Evolutionary conservation across 2,113 vertebrate genomes (phyloP).

Genomic region (Tachysurus vachellii): DNA sequence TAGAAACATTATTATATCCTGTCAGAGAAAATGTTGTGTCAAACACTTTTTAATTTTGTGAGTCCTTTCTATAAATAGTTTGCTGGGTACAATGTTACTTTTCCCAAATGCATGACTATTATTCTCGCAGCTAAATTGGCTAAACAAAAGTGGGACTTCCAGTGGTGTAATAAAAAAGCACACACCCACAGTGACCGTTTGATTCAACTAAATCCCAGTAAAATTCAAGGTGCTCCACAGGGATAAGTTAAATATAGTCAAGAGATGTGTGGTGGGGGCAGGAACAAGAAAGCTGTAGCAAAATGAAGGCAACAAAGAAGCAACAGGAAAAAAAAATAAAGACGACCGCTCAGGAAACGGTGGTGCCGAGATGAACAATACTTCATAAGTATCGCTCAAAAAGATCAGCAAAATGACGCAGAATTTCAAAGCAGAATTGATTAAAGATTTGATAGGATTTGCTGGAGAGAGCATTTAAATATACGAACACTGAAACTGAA

Average conservation of each 20-base stretch:
- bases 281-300: not conserved
- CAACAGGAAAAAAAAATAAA: not conserved
- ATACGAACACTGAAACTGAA: not conserved
- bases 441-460: not conserved
- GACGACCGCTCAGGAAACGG: not conserved
- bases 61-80: conserved; percentile 12
- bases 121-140: conserved; percentile 3
- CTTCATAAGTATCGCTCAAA: not conserved
- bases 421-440: not conserved
- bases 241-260: not conserved
- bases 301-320: not conserved
- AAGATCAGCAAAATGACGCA: not conserved
- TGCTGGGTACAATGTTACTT: not conserved
- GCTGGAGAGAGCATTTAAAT: not conserved
- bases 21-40: conserved; percentile 11
- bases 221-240: not conserved
- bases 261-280: not conserved
- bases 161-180: not conserved
- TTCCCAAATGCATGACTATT: not conserved
- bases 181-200: not conserved
- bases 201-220: not conserved
- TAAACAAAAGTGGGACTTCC: not conserved
- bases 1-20: conserved; percentile 19
- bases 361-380: not conserved
- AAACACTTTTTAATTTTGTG: conserved; percentile 5